Evolutionary conservation across 2,888 invertebrate species (phyloP), one percentile per base, ranked within the genome.

Genomic region (Drepana falcataria): DNA sequence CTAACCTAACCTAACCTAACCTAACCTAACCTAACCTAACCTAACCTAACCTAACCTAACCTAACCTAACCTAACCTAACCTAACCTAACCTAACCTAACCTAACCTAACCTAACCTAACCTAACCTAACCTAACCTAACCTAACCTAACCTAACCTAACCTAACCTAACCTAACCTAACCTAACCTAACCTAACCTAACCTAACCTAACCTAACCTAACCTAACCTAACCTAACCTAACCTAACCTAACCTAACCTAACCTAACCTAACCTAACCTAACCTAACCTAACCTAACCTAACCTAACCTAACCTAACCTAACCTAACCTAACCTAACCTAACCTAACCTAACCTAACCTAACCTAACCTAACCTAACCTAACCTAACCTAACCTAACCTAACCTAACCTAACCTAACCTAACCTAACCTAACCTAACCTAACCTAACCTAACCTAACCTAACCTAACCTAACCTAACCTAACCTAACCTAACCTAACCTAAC

Each of bases 401-500:
- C 53, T 56, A 52, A 54, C 52, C 52, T 54, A 54, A 54, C 53
- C 53, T 41, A 41, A 41, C 41, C 54, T 53, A 57, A 54, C 57
- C 57, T 54, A 57, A 54, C 57, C 54, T 54, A 54, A 54, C 56
- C 37, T 37, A 37, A 37, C 37, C 37, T 37, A 53, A n/a, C 56
- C 54, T 52, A 54, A 48, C 53, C 54, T 52, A n/a, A 56, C 53
- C 55, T 53, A 56, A 58, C 54, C 55, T 57, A 59, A 58, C 59
- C 59, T 57, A 56, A 58, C 59, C 60, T 55, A 60, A 60, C 59
- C 59, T 58, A 60, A 59, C 56, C 58, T 57, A 57, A 60, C 60
- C 63, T 59, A 60, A 63, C 59, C 58, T 55, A 54, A 58, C 55
- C 56, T 55, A 57, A 57, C 56, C 60, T 55, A 55, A 58, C 55